Base-by-base conservation (phyloP, 2,888 invertebrate genomes). In the Caenorhabditis wallacei region DNA sequence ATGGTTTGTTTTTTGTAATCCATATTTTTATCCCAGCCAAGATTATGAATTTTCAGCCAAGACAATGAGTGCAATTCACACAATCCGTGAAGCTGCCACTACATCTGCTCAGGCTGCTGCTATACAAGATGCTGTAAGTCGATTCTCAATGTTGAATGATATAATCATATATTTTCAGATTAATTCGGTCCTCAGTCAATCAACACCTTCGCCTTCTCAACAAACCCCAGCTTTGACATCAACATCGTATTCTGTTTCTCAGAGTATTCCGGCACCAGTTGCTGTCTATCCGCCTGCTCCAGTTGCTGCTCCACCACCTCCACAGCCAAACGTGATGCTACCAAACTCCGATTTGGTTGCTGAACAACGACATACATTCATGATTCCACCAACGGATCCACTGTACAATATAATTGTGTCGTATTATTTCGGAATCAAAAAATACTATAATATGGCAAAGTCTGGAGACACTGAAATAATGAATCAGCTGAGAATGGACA, bases 331-430 rank as follows among this genome's bases (percentile, higher is more conserved):
- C 13, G 40, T 74, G 3, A 70, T 79, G 26, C 82, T 54, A 4
- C 53, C 78, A n/a, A 30, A 37, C 16, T 30, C 72, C 0, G 76
- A 64, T 1, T 5, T 72, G 4, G 71, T 37, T 2, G 46, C 59
- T 5, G 76, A 82, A 16, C 71, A 78, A 30, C 54, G 80, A 10
- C 79, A 70, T n/a, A 83, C 83, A 2, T 83, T 83, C 26, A 83
- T 83, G 83, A 80, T 83, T 18, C 83, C 83, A 16, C 83, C 83
- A 7, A 83, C 83, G 0, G 83, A 83, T 75, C 83, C 83, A 8
- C 30, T 80, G 5, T 83, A 80, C 48, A n/a, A 75, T 37, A 72
- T 70, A n/a, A 40, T 80, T 18, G 82, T 83, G n/a, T n/a, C 35
- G 2, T 66, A 46, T 13, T 83, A 83, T 43, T 57, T 83, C n/a